Conservation (phyloP, 2,113 vertebrate genomes). For the Heliornis fulica region DNA sequence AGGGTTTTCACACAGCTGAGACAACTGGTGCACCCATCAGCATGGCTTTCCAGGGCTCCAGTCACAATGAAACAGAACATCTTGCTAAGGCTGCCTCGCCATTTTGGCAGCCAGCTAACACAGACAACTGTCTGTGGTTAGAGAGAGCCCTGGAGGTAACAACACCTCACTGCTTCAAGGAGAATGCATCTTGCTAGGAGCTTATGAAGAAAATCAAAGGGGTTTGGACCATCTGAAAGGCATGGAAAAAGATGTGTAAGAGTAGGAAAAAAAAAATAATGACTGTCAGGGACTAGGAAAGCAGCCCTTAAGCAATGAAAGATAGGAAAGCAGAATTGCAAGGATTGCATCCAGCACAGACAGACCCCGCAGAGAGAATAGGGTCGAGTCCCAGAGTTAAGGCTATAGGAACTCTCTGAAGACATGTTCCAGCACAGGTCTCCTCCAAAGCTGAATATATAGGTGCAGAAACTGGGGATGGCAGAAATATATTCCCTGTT, state of each 20-base stretch:
- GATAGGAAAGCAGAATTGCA: background rate
- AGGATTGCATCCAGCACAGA: background rate
- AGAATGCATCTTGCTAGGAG: background rate
- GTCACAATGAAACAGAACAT: background rate
- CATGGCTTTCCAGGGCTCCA: background rate
- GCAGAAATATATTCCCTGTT: background rate
- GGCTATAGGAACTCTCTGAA: background rate
- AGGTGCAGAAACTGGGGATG: background rate
- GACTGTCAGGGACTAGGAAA: background rate
- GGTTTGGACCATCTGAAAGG: background rate
- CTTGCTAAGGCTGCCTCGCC: background rate
- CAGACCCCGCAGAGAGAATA: background rate
- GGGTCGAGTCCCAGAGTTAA: background rate
- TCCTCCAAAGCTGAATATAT: background rate
- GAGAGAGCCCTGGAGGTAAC: background rate
- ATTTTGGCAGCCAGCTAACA: background rate
- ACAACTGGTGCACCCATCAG: background rate
- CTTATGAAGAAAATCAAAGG: background rate
- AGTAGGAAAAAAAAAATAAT: background rate
- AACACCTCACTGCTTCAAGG: background rate
- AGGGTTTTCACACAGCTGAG: background rate
- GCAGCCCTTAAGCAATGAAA: background rate
- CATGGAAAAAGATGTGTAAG: background rate
- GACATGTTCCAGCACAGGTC: background rate
- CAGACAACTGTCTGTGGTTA: background rate